A percentile compares a stretch with the other conserved stretches of the same genome.
phyloP scores from a whole-genome alignment of 2,888 invertebrate species.

The Alsophila aescularia region DNA sequence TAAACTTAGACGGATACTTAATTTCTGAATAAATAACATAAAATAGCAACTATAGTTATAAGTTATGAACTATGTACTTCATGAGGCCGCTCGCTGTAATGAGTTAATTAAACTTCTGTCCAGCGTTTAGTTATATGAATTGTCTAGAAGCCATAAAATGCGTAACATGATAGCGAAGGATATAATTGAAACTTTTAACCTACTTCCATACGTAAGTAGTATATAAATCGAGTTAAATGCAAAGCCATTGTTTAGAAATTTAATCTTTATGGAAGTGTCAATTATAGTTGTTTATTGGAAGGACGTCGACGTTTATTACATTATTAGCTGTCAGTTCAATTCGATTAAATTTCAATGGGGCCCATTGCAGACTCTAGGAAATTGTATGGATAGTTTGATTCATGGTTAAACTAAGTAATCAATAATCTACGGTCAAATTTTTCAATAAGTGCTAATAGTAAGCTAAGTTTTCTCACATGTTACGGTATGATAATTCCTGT shows the following conservation, averaged over 20 bases:
- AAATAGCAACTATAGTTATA: constrained; percentile 1
- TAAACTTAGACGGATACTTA: constrained; percentile 1
- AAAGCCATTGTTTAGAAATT: constrained; percentile 1
- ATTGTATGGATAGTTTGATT: no score
- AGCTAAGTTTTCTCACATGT: no score
- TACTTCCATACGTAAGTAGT: neutral
- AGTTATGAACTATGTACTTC: neutral
- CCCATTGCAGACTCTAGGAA: no score
- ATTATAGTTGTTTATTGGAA: no score
- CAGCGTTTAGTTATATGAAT: constrained; percentile 12
- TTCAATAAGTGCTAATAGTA: no score
- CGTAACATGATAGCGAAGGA: neutral
- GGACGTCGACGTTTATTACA: no score
- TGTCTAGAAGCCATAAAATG: neutral
- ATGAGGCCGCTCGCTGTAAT: constrained; percentile 16
- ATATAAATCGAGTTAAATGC: neutral
- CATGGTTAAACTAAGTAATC: no score
- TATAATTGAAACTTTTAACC: constrained; percentile 6
- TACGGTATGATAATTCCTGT: no score
- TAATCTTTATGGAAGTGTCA: no score
- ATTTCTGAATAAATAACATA: constrained; percentile 9
- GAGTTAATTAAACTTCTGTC: constrained; percentile 21
- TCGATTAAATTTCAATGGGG: no score
- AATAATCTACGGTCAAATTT: no score
- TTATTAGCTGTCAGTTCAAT: no score